Conservation (phyloP, 2,888 invertebrate genomes). For the Calameuta idolon region DNA sequence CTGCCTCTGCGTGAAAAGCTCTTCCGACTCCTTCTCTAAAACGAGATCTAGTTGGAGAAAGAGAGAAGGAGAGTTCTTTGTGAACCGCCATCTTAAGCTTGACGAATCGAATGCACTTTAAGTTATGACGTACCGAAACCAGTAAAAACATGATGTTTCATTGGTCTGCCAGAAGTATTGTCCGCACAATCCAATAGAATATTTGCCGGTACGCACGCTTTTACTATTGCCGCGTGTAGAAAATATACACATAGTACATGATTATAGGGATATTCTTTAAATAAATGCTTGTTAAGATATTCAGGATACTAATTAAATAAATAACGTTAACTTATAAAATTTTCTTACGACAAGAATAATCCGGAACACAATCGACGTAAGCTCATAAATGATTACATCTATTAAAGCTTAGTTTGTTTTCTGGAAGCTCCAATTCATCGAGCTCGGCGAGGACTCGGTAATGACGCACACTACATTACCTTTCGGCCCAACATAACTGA, state of each 20-base stretch:
- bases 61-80: background rate
- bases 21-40: background rate
- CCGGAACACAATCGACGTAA: background rate
- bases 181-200: background rate
- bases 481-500: background rate
- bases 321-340: background rate
- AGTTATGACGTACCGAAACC: background rate
- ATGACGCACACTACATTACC: background rate
- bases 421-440: background rate
- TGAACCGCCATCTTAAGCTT: background rate
- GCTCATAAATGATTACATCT: background rate
- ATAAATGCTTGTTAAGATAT: background rate
- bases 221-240: background rate
- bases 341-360: background rate
- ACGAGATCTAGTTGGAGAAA: background rate
- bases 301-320: background rate
- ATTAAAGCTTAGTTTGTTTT: background rate
- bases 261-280: background rate
- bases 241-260: background rate
- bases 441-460: background rate
- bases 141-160: background rate
- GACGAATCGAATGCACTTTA: background rate
- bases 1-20: background rate
- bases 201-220: background rate
- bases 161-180: background rate